These are phyloP conservation scores for Hyla sarda DNA, from an alignment of 2,113 vertebrate species.

Conservation along the genomic window DNA sequence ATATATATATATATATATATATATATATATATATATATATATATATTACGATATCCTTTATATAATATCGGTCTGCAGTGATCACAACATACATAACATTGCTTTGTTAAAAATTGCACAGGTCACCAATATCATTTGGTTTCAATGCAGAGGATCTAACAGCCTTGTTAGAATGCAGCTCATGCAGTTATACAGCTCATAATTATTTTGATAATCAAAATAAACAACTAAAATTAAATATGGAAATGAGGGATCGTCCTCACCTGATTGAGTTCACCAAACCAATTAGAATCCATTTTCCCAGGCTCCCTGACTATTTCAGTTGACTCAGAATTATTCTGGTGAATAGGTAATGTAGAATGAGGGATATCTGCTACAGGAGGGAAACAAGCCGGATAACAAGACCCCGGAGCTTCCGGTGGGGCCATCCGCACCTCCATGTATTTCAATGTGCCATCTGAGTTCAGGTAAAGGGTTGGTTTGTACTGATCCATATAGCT, in stretches of 20 bases:
- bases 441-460: conserved; percentile 88
- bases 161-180: too few relatives aligned
- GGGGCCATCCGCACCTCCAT: conserved; percentile 89
- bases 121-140: too few relatives aligned
- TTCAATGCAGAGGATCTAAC: too few relatives aligned
- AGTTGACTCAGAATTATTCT: conserved; percentile 39
- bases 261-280: conserved; percentile 74
- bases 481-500: conserved; percentile 21
- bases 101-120: too few relatives aligned
- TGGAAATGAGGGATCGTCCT: conserved; percentile 49
- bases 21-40: too few relatives aligned
- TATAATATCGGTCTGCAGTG: too few relatives aligned
- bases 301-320: conserved; percentile 65
- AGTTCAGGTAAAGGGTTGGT: conserved; percentile 80
- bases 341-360: conserved; percentile 66
- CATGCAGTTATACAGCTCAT: too few relatives aligned
- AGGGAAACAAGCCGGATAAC: conserved; percentile 84
- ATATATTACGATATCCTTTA: too few relatives aligned
- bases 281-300: conserved; percentile 59
- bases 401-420: conserved; percentile 81
- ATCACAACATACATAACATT: too few relatives aligned
- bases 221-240: too few relatives aligned
- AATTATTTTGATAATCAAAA: too few relatives aligned
- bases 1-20: too few relatives aligned
- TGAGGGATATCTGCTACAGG: conserved; percentile 76